phyloP scores from a whole-genome alignment of 2,113 vertebrate species.

The Amazona guildingii region DNA sequence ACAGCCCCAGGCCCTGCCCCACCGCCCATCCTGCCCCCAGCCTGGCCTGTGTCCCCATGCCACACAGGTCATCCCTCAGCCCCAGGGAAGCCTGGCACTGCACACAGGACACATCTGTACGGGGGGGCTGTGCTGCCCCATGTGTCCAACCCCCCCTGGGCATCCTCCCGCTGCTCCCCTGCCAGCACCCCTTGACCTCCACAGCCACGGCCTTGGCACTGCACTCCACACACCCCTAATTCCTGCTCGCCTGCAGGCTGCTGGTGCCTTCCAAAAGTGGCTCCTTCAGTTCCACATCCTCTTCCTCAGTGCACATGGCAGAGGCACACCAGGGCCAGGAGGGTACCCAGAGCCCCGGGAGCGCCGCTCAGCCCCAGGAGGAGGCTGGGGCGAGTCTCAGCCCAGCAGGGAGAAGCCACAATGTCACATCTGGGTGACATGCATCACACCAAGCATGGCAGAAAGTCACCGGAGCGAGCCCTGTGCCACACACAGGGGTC shows the following conservation, averaged over 20 bases:
- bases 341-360: not conserved
- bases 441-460: not conserved
- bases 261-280: not conserved
- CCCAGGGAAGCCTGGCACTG: fast-evolving
- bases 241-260: not conserved
- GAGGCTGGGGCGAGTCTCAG: not conserved
- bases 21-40: not conserved
- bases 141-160: no score
- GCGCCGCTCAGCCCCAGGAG: not conserved
- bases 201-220: not conserved
- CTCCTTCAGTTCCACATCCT: not conserved
- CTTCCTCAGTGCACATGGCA: not conserved
- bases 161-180: not conserved
- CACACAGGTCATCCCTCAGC: fast-evolving
- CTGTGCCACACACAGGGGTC: not conserved
- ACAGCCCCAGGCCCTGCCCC: not conserved
- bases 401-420: not conserved
- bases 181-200: not conserved
- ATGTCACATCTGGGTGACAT: not conserved
- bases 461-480: not conserved
- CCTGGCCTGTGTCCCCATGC: not conserved
- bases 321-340: not conserved
- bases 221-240: not conserved
- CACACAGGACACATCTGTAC: not conserved
- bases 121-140: fast-evolving